phyloP scores from a whole-genome alignment of 2,113 vertebrate species.

The Pseudopipra pipra region DNA sequence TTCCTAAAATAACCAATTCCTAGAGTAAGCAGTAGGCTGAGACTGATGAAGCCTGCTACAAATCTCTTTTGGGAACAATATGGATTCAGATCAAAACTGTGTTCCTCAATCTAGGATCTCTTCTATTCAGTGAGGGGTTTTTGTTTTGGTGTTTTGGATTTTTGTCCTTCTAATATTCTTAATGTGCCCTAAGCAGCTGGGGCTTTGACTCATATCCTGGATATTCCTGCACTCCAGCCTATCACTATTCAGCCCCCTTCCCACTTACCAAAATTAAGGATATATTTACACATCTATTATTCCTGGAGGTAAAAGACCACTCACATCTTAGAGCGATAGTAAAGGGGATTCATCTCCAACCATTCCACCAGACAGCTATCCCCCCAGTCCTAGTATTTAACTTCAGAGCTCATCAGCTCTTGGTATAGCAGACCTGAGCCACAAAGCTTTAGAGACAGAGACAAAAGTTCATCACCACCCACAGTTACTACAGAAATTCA shows the following conservation, averaged over 20 bases:
- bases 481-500: background rate
- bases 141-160: background rate
- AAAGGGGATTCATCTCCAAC: background rate
- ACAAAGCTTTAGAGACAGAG: background rate
- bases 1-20: constrained; percentile 13
- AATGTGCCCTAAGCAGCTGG: background rate
- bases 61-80: background rate
- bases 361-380: background rate
- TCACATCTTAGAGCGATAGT: background rate
- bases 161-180: background rate
- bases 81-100: background rate
- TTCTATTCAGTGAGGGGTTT: background rate
- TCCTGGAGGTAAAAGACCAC: background rate
- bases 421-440: background rate
- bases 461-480: background rate
- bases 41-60: background rate
- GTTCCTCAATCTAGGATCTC: background rate
- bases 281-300: background rate
- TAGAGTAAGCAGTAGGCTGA: background rate
- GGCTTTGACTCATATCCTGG: background rate
- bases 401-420: background rate
- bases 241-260: accelerated
- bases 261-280: background rate
- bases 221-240: background rate
- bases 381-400: background rate